Evolutionary conservation across 2,113 vertebrate genomes (phyloP), one percentile per base, ranked within the genome.

Genomic region (Nycticebus coucang): DNA sequence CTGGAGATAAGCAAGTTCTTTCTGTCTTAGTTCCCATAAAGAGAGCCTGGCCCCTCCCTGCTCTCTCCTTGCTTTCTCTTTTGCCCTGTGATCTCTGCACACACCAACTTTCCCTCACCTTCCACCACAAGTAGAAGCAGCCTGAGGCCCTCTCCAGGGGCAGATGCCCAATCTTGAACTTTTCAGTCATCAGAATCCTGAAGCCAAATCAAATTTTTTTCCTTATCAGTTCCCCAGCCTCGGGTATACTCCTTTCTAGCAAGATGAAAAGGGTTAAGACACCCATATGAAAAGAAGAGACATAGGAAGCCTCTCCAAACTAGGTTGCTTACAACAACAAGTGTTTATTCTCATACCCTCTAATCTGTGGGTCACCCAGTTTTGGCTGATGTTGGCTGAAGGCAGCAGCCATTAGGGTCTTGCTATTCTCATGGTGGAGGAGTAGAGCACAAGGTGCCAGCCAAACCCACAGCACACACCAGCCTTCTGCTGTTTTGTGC

Each of bases 391-490:
- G 17, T 4, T 7, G 21, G 12, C 21, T 7, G 21, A 30, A 74
- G 14, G n/a, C 59, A 1, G 85, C 15, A 21, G 41, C 37, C 62
- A 13, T 2, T 1, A 8, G 66, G 26, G 7, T 55, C 33, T 33
- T 17, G 10, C 60, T 26, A 8, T 62, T 45, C 19, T 64, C 2
- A 1, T 6, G 33, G 62, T 6, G 18, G 3, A 18, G 18, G 41
- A 4, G 4, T 9, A 22, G 37, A 75, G 13, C 37, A 64, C n/a
- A 11, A 71, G 69, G 69, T 28, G 62, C 11, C 22, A 28, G 13
- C 24, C n/a, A 12, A 12, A 17, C 11, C 57, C 15, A 35, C 7
- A 11, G n/a, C 26, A n/a, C 11, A 0, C 0, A 4, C 1, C n/a
- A 53, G 83, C 18, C 12, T 2, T 14, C 26, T 41, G 57, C 15